Conservation (phyloP, 2,888 invertebrate species). For the Seira sanloemensis region DNA sequence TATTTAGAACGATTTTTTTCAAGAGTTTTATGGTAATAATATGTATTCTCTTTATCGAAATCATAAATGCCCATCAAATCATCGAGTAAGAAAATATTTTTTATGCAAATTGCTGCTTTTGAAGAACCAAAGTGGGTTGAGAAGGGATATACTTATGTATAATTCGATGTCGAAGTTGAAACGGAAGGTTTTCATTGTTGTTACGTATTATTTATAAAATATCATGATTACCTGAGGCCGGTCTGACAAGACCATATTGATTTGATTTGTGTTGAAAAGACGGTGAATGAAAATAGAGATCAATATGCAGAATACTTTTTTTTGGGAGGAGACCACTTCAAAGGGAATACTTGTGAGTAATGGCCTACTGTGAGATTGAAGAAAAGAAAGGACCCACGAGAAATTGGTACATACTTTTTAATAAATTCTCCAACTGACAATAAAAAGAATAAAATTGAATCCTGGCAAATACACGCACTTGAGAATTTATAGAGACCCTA, state of each 20-base stretch:
- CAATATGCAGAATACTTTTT: constrained; percentile 17
- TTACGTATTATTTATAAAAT: background rate
- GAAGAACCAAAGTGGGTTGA: background rate
- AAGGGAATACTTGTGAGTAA: constrained; percentile 27
- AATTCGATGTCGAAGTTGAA: background rate
- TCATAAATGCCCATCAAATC: background rate
- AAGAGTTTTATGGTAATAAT: background rate
- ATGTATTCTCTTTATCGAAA: background rate
- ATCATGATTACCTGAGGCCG: constrained; percentile 2
- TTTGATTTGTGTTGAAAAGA: constrained; percentile 61
- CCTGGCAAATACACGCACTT: too few relatives aligned
- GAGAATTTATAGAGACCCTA: too few relatives aligned
- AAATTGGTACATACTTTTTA: background rate
- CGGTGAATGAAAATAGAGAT: constrained; percentile 19
- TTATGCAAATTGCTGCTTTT: background rate
- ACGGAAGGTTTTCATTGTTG: background rate
- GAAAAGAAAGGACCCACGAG: background rate
- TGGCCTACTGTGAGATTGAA: background rate
- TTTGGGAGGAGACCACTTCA: constrained; percentile 54
- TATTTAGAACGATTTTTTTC: background rate
- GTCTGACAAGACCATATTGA: constrained; percentile 37
- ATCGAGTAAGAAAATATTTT: background rate
- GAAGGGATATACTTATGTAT: too few relatives aligned
- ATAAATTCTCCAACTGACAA: background rate
- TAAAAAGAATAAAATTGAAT: background rate